phyloP scores from a whole-genome alignment of 2,797 vertebrate species.

The Coluber constrictor region DNA sequence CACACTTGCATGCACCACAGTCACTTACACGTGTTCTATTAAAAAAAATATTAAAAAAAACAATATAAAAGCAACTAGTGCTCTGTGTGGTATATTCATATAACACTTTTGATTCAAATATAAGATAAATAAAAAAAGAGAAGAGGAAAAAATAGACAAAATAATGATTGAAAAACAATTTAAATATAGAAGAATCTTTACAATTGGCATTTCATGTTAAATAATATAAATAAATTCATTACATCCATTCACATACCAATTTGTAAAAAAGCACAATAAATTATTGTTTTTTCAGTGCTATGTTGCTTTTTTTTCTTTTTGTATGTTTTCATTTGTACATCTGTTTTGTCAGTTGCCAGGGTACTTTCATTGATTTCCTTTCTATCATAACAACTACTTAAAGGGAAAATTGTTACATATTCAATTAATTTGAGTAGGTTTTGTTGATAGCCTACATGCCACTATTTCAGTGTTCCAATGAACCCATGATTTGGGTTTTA shows the following conservation, averaged over 20 bases:
- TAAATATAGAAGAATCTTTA: slow-evolving; percentile 86
- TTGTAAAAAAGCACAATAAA: slow-evolving; percentile 95
- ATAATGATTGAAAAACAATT: slow-evolving; percentile 76
- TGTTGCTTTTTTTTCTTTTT: slow-evolving; percentile 69
- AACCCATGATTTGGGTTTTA: not conserved
- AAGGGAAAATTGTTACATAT: slow-evolving; percentile 66
- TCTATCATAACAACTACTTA: slow-evolving; percentile 70
- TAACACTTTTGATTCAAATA: slow-evolving; percentile 70
- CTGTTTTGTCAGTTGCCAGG: slow-evolving; percentile 61
- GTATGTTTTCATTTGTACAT: slow-evolving; percentile 36
- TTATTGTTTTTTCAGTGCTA: slow-evolving; percentile 95
- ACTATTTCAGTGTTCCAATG: not conserved
- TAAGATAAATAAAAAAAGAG: slow-evolving; percentile 72
- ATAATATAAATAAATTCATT: slow-evolving; percentile 98
- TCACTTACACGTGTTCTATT: slow-evolving; percentile 26
- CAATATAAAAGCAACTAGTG: slow-evolving; percentile 72
- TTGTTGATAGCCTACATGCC: not conserved
- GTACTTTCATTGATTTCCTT: slow-evolving; percentile 42
- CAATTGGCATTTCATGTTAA: slow-evolving; percentile 86
- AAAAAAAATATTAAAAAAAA: slow-evolving; percentile 41
- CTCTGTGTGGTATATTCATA: slow-evolving; percentile 75
- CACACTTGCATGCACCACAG: slow-evolving; percentile 16
- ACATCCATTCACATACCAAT: slow-evolving; percentile 87
- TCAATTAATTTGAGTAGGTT: not conserved
- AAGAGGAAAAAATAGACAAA: slow-evolving; percentile 62